Conservation (phyloP, 2,113 vertebrate species). For the Heterotilapia buettikoferi region DNA sequence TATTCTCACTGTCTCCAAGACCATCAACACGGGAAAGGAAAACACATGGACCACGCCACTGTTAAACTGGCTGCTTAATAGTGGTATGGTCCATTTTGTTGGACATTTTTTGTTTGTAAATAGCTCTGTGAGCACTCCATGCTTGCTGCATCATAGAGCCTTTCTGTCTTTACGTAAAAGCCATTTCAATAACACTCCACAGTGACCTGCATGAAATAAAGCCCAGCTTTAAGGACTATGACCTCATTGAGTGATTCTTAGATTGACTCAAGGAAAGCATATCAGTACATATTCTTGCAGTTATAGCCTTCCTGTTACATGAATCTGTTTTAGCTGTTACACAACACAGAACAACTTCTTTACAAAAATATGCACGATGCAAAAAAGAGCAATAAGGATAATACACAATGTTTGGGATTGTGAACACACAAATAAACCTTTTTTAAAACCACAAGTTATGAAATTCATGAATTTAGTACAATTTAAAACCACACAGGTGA, state of each 20-base stretch:
- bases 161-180: not conserved
- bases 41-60: not conserved
- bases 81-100: not conserved
- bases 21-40: not conserved
- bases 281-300: not conserved
- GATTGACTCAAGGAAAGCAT: not conserved
- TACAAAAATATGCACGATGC: not conserved
- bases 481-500: not conserved
- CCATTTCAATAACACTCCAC: not conserved
- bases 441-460: not conserved
- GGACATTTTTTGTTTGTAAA: not conserved
- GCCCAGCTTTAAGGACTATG: not conserved
- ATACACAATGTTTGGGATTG: not conserved
- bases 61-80: not conserved
- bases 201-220: not conserved
- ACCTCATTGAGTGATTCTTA: not conserved
- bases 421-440: not conserved
- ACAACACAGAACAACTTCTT: not conserved
- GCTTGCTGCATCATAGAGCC: not conserved
- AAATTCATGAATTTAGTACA: not conserved
- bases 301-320: not conserved
- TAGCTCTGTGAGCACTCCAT: not conserved
- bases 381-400: not conserved
- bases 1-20: not conserved
- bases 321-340: not conserved